Percentiles rank a stretch among this genome's conserved stretches.
Evolutionary conservation across 2,888 invertebrate genomes (phyloP).

Genomic region (Limenitis camilla): DNA sequence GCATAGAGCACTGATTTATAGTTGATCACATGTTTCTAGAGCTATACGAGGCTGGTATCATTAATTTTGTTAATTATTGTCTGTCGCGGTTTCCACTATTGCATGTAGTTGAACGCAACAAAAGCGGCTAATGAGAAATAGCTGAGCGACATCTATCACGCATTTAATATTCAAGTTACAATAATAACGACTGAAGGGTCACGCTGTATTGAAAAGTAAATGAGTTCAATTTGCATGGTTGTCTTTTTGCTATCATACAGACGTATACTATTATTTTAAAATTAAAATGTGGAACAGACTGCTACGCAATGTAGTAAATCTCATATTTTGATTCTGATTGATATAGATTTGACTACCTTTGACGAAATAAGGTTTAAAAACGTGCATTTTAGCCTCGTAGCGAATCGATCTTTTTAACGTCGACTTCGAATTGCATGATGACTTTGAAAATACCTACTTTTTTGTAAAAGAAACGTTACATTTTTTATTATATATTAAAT

Average conservation of each 20-base stretch:
- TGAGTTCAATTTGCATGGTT: conserved; percentile 22
- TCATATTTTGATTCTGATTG: no score
- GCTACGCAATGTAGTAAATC: no score
- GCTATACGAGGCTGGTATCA: conserved; percentile 37
- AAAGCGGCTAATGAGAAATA: conserved; percentile 24
- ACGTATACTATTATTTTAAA: background rate
- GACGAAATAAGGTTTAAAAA: no score
- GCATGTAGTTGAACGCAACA: conserved; percentile 21
- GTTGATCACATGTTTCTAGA: conserved; percentile 44
- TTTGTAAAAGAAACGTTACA: no score
- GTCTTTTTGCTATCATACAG: conserved; percentile 7
- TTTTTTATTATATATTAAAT: no score
- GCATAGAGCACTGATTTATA: conserved; percentile 52
- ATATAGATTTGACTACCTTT: no score
- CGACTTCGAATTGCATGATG: no score
- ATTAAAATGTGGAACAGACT: background rate
- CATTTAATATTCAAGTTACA: conserved; percentile 16
- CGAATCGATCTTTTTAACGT: no score
- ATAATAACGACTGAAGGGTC: conserved; percentile 13
- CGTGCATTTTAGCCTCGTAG: no score
- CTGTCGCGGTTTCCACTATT: conserved; percentile 33
- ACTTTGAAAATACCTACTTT: no score
- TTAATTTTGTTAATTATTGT: conserved; percentile 54
- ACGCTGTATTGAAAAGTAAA: conserved; percentile 18
- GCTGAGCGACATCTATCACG: conserved; percentile 22